Percentiles rank a stretch among this genome's conserved stretches.
Evolutionary conservation across 1,140 invertebrate species (phyloP).

Genomic region (Littorina saxatilis): DNA sequence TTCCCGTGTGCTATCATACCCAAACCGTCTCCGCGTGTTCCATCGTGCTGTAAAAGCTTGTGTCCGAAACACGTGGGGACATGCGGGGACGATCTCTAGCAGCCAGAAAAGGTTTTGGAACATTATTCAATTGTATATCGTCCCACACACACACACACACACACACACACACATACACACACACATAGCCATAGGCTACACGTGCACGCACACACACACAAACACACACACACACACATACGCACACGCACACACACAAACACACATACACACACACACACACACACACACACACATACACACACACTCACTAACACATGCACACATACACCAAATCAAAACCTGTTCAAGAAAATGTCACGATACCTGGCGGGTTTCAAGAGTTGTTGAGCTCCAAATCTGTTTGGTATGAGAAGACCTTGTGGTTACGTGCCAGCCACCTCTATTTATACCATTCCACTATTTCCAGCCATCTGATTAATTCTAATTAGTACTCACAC

Average conservation of each 20-base stretch:
- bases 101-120: not conserved
- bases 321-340: not conserved
- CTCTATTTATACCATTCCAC: no score
- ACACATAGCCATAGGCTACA: not conserved
- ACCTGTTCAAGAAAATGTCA: no score
- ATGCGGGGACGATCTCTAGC: no score
- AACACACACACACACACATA: not conserved
- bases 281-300: not conserved
- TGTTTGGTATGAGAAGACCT: no score
- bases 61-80: no score
- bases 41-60: not conserved
- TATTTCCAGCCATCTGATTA: no score
- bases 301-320: slow-evolving; percentile 2
- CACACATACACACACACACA: slow-evolving; percentile 2
- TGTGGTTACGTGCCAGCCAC: no score
- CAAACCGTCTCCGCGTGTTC: not conserved
- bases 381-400: no score
- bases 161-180: not conserved
- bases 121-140: not conserved
- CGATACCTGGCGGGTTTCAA: no score
- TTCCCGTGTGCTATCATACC: not conserved
- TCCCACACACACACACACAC: not conserved
- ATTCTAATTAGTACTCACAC: no score
- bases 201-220: not conserved
- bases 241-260: not conserved